Evolutionary conservation across 2,888 invertebrate species (phyloP), one percentile per base, ranked within the genome.

Genomic region (Stegana nigrithorax): DNA sequence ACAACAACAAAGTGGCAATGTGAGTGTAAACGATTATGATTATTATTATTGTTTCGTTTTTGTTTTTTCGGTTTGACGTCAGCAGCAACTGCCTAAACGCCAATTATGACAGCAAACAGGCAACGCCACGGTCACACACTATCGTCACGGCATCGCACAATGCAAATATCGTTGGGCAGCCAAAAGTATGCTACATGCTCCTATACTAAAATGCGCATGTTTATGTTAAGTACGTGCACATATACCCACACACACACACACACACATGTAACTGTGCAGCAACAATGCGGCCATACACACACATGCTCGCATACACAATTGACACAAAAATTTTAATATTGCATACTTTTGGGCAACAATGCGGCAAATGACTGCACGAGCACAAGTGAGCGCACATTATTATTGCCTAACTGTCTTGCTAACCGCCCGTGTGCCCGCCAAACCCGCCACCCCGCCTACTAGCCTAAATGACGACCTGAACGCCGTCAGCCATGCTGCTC

Each of bases 281-380:
- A n/a, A n/a, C n/a, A n/a, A n/a, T n/a, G n/a, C n/a, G n/a, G n/a
- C n/a, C 12, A 32, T 12, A 56, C 51, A 55, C 51, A 51, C 53
- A 44, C 47, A 27, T 29, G 57, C 63, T 44, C 36, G 57, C 66
- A 71, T 65, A 64, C 65, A 71, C 76, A 78, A 73, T 78, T 75
- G 78, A 78, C 74, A 76, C 72, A 78, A 76, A 74, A 76, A 75
- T 75, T 78, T 75, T 78, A 78, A 78, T 78, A 78, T 70, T 72
- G 76, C 78, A 72, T 72, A 76, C 73, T 78, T 78, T 78, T 60
- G 62, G 71, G 68, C 63, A 66, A 64, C 73, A 2, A 73, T 47
- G 62, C 75, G 75, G 70, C 66, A 75, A 73, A 70, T 72, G 74
- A 76, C 75, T 73, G 73, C 68, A n/a, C 39, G 17, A 39, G 39